These are phyloP conservation scores for Hybognathus amarus DNA, from an alignment of 2,797 vertebrate genomes.

Conservation along the genomic window DNA sequence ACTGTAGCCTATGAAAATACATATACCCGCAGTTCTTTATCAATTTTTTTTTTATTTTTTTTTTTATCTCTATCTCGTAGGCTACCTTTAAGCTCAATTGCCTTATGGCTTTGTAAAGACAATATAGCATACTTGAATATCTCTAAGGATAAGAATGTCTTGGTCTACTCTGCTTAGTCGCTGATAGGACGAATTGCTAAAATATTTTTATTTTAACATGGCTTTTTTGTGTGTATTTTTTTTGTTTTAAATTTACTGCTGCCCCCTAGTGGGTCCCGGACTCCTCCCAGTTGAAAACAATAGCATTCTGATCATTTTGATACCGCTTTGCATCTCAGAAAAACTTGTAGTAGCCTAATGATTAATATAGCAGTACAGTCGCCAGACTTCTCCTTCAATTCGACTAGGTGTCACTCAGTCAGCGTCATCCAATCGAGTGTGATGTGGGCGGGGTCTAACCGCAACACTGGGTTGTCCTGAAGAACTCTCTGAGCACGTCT, in stretches of 20 bases:
- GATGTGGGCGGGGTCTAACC: conserved; percentile 23
- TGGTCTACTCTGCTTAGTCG: too few species aligned
- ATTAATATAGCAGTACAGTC: background rate
- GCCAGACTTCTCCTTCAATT: background rate
- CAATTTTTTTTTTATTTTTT: too few species aligned
- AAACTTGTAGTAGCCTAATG: background rate
- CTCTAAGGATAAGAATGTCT: background rate
- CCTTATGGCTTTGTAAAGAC: background rate
- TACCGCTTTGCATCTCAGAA: background rate
- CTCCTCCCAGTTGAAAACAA: background rate
- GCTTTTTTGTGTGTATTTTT: background rate
- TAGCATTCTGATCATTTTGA: background rate
- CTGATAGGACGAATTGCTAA: background rate
- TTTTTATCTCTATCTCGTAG: too few species aligned
- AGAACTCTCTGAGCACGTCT: conserved; percentile 46
- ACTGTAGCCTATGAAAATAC: too few species aligned
- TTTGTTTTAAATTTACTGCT: background rate
- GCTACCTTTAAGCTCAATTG: too few species aligned
- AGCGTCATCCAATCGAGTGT: conserved; percentile 18
- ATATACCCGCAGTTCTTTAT: too few species aligned
- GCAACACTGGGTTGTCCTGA: conserved; percentile 24
- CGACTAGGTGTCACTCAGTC: background rate
- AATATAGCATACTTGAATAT: background rate
- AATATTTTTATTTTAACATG: background rate
- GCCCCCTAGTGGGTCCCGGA: too few species aligned